A percentile compares a stretch with the other conserved stretches of the same genome.
Conservation (phyloP, 2,113 vertebrate species). For the Podarcis raffonei region DNA sequence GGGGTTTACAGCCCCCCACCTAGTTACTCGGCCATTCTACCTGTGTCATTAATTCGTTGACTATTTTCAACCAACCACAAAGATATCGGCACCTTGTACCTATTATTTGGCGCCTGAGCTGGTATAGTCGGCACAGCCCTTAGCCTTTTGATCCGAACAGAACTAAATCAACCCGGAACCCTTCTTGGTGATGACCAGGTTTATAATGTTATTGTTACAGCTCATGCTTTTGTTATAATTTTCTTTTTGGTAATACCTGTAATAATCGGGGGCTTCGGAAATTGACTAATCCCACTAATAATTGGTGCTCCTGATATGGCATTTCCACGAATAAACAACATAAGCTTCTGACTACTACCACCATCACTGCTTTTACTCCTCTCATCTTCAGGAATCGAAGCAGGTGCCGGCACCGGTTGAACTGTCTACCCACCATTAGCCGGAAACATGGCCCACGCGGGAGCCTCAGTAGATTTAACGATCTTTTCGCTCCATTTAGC, state of each 20-base stretch:
- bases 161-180: constrained; percentile 20
- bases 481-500: background rate
- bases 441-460: fast-evolving
- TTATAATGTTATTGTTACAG: background rate
- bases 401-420: background rate
- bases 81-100: too few species aligned
- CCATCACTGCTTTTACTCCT: background rate
- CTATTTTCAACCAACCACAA: too few species aligned
- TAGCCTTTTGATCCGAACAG: constrained; percentile 50
- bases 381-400: fast-evolving
- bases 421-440: background rate
- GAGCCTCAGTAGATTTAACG: background rate
- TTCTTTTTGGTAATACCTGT: background rate
- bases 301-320: constrained; percentile 47
- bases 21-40: constrained; percentile 53
- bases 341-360: background rate
- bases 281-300: constrained; percentile 36
- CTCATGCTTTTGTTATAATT: background rate
- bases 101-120: too few species aligned
- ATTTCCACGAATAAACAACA: background rate
- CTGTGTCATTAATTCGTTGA: too few species aligned
- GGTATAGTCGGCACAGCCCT: constrained; percentile 50
- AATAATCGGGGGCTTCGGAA: background rate
- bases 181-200: background rate
- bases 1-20: constrained; percentile 60